phyloP scores from a whole-genome alignment of 2,888 invertebrate species.

The Dasysyrphus albostriatus region DNA sequence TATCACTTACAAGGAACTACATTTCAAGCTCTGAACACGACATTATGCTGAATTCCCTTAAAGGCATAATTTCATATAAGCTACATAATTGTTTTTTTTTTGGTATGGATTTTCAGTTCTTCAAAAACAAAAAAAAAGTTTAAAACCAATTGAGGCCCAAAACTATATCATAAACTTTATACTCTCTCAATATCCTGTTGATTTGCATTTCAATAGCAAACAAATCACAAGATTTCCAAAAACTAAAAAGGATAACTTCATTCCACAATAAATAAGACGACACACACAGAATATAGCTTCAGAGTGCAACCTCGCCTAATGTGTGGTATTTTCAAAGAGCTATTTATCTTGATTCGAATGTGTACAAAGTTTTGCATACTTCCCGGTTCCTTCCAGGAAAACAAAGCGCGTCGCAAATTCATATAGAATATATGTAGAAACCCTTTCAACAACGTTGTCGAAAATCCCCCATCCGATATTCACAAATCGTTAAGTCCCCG shows the following conservation, averaged over 20 bases:
- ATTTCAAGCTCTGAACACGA: too few species aligned
- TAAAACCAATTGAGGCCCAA: slow-evolving; percentile 49
- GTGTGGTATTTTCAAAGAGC: slow-evolving; percentile 70
- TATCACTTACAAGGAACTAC: too few species aligned
- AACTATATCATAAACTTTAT: slow-evolving; percentile 54
- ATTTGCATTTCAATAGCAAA: slow-evolving; percentile 74
- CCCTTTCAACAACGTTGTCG: slow-evolving; percentile 50
- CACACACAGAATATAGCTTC: neutral
- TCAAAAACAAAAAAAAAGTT: slow-evolving; percentile 4
- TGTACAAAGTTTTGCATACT: slow-evolving; percentile 70
- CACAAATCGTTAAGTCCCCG: slow-evolving; percentile 73
- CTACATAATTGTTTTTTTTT: neutral
- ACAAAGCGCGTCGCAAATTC: slow-evolving; percentile 56
- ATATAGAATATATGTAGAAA: neutral
- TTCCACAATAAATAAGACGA: neutral
- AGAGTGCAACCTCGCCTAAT: slow-evolving; percentile 25
- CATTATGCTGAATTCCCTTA: neutral
- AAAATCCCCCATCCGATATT: slow-evolving; percentile 66
- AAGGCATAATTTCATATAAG: neutral
- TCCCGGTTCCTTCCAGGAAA: slow-evolving; percentile 42
- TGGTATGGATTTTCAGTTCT: neutral
- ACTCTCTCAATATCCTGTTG: slow-evolving; percentile 70
- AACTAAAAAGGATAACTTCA: slow-evolving; percentile 35
- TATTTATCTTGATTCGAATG: slow-evolving; percentile 72
- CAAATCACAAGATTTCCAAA: slow-evolving; percentile 62